Base-by-base conservation (phyloP, 2,888 invertebrate genomes). In the Reticulitermes lucifugus region DNA sequence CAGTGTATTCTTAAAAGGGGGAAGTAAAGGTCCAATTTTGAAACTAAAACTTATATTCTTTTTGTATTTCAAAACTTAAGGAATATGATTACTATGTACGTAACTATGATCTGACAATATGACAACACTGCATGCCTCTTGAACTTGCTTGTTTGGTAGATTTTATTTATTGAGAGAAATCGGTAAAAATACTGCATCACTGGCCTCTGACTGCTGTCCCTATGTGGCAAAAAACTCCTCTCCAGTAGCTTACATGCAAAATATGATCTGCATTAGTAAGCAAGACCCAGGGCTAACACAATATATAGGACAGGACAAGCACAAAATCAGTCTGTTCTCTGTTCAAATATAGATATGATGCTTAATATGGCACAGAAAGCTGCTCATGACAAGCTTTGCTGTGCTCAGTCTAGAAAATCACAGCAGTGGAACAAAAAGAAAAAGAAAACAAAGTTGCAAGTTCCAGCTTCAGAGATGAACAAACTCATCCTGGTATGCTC, bases 361-460 rank as follows among this genome's bases (percentile, higher is more conserved):
- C 79, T 79, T 83, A 35, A 83, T 73, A 79, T 83, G 79, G 71
- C 83, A 83, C 85, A 85, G 84, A 79, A 84, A 84, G 59, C 70
- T 65, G 75, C 79, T 59, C n/a, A n/a, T 65, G 51, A 80, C 79
- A 84, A 81, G 80, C 59, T 84, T 55, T 25, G 41, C 84, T 81
- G 84, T 35, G 65, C 60, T 93, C 93, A 93, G 93, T 93, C 93
- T 93, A 93, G 92, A 92, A 93, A 93, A 94, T 94, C 94, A 94
- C 94, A 94, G 94, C 93, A 93, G 93, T 93, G 93, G 90, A 90
- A 89, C 89, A 86, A 88, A 87, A 89, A 43, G 51, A 51, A 70
- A 71, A 80, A 71, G 12, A 35, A 59, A 79, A 65, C 51, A 79
- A 18, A 51, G 46, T 70, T 65, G 70, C 59, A 83, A 46, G 65